Percentiles rank a stretch among this genome's conserved stretches.
Conservation (phyloP, 1,140 invertebrate species). For the Maniola jurtina region DNA sequence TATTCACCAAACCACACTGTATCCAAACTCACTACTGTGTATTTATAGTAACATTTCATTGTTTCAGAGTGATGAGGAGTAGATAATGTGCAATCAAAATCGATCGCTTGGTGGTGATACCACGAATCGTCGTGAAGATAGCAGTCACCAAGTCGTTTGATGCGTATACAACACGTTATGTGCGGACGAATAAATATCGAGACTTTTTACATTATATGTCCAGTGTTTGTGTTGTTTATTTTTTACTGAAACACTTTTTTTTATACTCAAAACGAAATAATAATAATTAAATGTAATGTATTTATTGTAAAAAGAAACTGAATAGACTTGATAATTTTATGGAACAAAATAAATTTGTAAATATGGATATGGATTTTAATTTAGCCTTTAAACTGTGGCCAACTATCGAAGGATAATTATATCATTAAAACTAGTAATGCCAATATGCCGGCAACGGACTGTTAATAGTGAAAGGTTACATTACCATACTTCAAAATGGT, state of each 20-base stretch:
- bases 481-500: no score
- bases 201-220: conserved; percentile 52
- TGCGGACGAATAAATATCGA: conserved; percentile 47
- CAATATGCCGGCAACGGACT: no score
- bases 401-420: no score
- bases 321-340: conserved; percentile 66
- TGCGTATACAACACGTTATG: conserved; percentile 34
- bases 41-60: conserved; percentile 9
- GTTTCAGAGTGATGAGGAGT: conserved; percentile 48
- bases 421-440: no score
- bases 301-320: conserved; percentile 74
- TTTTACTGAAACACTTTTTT: conserved; percentile 66
- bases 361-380: conserved; percentile 31
- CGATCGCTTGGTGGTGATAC: conserved; percentile 44
- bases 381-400: background rate
- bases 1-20: no score
- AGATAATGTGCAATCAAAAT: conserved; percentile 62
- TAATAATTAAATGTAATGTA: conserved; percentile 55
- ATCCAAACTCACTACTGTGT: no score
- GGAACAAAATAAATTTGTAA: conserved; percentile 76
- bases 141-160: conserved; percentile 45
- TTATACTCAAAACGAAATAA: conserved; percentile 72
- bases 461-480: no score
- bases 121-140: conserved; percentile 33
- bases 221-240: conserved; percentile 67